Evolutionary conservation across 2,797 vertebrate genomes (phyloP), one percentile per base, ranked within the genome.

Genomic region (Danio choprae): DNA sequence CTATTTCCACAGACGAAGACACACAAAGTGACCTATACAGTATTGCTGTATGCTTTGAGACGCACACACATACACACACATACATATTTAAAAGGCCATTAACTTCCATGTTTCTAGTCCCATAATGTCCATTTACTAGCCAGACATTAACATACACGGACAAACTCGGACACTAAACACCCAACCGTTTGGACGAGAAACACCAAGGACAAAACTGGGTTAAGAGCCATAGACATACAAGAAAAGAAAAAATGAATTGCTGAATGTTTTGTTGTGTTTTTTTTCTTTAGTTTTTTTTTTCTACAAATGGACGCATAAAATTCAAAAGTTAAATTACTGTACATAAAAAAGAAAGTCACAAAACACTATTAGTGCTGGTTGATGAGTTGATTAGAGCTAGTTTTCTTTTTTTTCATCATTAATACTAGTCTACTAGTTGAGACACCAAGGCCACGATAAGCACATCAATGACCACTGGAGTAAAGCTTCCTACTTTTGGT

Each of bases 41-140:
- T 94, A 94, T 94, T 93, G 93, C 92, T 92, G 91, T 90, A 88
- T 85, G 77, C 87, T 91, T 74, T 79, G 50, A 87, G 80, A 77
- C 43, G 67, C 69, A 44, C 73, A 83, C 76, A 81, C 29, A n/a
- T n/a, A n/a, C 36, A 55, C n/a, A 70, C 3, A 29, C 29, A 29
- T 3, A 29, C 29, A 29, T 29, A 29, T 29, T 53, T 81, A 72
- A 81, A 79, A 87, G 78, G 78, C 68, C 74, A 65, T 74, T 55
- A 15, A 69, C 60, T 48, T 79, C 48, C 62, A 78, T 50, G 22
- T 80, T 50, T 80, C 73, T 80, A 74, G 64, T 82, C 82, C 69
- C 55, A 44, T 6, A 18, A 79, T 56, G 38, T 56, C 80, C 63
- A 20, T 41, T 77, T 68, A 55, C 48, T 78, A 55, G 48, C 20